Conservation (phyloP, 2,888 invertebrate species). For the Microdon myrmicae region DNA sequence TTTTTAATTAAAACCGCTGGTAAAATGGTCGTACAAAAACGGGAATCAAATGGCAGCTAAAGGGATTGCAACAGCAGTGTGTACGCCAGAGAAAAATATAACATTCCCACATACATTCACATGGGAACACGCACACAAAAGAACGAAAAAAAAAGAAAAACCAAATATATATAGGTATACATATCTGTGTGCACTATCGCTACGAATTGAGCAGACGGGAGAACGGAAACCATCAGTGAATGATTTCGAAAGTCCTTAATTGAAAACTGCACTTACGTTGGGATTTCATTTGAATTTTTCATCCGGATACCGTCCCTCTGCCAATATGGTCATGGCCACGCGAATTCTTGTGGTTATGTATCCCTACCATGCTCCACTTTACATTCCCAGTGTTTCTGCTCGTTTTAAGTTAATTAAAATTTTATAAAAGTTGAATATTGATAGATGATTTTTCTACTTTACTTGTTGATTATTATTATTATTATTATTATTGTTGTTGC, state of each 20-base stretch:
- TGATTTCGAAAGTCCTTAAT: conserved; percentile 46
- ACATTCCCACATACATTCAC: no score
- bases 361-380: background rate
- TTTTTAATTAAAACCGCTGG: conserved; percentile 50
- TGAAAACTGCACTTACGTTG: conserved; percentile 50
- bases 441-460: conserved; percentile 1
- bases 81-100: no score
- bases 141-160: no score
- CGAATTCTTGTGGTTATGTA: conserved; percentile 26
- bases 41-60: conserved; percentile 40
- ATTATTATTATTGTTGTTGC: no score
- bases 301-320: conserved; percentile 24
- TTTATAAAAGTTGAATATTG: conserved; percentile 20
- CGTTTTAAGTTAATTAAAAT: conserved; percentile 45
- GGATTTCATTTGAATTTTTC: conserved; percentile 46
- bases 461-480: no score
- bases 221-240: conserved; percentile 8
- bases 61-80: no score
- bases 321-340: conserved; percentile 34
- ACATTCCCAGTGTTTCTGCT: conserved; percentile 13
- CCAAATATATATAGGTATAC: no score
- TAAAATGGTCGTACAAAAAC: conserved; percentile 34
- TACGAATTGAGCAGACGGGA: background rate
- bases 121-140: no score
- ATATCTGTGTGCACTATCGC: no score